phyloP scores from a whole-genome alignment of 1,140 invertebrate genomes.

The Philotrypesis tridentata region DNA sequence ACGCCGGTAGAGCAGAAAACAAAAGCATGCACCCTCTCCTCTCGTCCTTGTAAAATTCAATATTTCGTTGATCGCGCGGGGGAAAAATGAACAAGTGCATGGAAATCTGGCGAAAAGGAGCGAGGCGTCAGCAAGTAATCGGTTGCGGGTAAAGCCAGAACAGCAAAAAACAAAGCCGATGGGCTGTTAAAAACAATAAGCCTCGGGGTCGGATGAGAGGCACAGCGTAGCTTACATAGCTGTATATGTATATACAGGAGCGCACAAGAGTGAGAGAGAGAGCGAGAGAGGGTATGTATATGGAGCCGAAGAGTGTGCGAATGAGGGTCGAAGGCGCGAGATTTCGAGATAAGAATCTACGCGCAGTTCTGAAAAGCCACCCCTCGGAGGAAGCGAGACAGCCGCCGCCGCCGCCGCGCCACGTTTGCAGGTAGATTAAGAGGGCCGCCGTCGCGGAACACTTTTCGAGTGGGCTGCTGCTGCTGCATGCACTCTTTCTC shows the following conservation, averaged over 20 bases:
- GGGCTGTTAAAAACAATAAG: not conserved
- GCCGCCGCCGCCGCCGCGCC: too few species aligned
- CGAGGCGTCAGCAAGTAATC: not conserved
- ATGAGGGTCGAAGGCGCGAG: conserved; percentile 41
- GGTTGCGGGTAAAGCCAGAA: too few species aligned
- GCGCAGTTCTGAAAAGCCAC: conserved; percentile 3
- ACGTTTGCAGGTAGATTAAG: conserved; percentile 2
- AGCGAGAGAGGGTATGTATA: not conserved
- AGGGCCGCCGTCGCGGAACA: conserved; percentile 1
- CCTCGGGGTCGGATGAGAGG: not conserved
- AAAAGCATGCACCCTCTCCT: too few species aligned
- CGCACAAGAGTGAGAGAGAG: not conserved
- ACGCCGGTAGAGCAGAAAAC: too few species aligned
- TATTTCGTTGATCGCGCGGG: too few species aligned
- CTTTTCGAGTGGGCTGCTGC: not conserved
- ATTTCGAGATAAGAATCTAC: conserved; percentile 40
- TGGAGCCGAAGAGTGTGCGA: not conserved
- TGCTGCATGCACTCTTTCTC: not conserved
- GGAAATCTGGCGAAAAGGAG: not conserved
- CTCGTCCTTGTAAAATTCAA: too few species aligned
- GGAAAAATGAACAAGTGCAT: too few species aligned
- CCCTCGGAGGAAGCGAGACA: not conserved
- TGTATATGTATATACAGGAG: too few species aligned
- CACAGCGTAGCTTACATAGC: too few species aligned
- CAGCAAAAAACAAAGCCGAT: not conserved